Evolutionary conservation across 2,888 invertebrate genomes (phyloP).

Genomic region (Aleiodes alternator): DNA sequence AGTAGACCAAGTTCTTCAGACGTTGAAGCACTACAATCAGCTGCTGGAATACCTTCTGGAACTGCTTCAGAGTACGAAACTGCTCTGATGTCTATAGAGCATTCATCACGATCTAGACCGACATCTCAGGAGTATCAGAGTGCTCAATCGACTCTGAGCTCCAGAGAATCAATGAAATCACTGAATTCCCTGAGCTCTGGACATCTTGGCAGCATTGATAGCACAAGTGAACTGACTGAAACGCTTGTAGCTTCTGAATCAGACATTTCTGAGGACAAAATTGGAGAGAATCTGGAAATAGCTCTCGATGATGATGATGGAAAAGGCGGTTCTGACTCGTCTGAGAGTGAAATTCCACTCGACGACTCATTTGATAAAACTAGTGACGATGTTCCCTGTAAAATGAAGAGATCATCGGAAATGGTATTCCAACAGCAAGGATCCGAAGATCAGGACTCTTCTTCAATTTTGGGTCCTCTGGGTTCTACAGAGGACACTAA

Average conservation of each 20-base stretch:
- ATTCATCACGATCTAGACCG: conserved; percentile 83
- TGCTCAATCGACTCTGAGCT: conserved; percentile 91
- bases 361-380: conserved; percentile 75
- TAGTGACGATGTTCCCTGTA: conserved; percentile 76
- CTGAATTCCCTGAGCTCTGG: conserved; percentile 93
- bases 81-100: conserved; percentile 87
- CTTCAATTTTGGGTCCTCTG: conserved; percentile 69
- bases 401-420: conserved; percentile 92
- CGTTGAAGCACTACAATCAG: conserved; percentile 83
- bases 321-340: conserved; percentile 59
- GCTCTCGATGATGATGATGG: conserved; percentile 74
- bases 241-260: conserved; percentile 93
- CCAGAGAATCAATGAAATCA: conserved; percentile 92
- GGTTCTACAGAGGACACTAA: conserved; percentile 60
- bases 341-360: conserved; percentile 62
- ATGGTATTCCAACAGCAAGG: conserved; percentile 88
- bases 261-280: conserved; percentile 80
- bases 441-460: conserved; percentile 75
- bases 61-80: conserved; percentile 92
- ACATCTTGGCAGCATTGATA: conserved; percentile 90
- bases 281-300: conserved; percentile 77
- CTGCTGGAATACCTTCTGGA: conserved; percentile 78
- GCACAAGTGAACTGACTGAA: conserved; percentile 91
- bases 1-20: conserved; percentile 92
- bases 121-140: conserved; percentile 92